A percentile compares a stretch with the other conserved stretches of the same genome.
These are phyloP conservation scores for Gymnobelideus leadbeateri DNA, from an alignment of 2,113 vertebrate genomes.

Conservation along the genomic window DNA sequence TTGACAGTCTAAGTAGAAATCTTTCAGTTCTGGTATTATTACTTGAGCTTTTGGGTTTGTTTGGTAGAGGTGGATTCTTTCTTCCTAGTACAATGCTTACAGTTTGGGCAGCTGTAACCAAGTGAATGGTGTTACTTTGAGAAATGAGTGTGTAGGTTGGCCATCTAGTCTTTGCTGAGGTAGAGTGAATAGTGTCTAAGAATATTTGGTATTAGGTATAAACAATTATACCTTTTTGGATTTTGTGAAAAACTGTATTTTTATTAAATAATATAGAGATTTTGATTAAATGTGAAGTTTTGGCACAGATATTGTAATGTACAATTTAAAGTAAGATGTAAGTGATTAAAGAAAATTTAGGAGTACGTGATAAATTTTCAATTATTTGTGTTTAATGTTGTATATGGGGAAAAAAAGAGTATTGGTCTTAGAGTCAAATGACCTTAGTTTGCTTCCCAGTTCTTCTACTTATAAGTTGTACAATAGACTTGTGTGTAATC, in stretches of 20 bases:
- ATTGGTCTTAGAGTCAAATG: neutral
- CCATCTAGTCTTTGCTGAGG: neutral
- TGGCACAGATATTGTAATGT: neutral
- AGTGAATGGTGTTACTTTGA: neutral
- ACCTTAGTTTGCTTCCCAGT: neutral
- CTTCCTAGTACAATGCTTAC: neutral
- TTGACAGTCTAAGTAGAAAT: conserved; percentile 14
- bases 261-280: conserved; percentile 50
- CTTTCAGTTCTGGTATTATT: neutral
- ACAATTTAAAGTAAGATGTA: neutral
- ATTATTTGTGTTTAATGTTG: neutral
- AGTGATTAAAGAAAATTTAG: neutral
- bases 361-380: conserved; percentile 33
- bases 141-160: neutral
- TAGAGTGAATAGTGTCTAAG: neutral
- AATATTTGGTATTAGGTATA: conserved; percentile 34
- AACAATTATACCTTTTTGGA: conserved; percentile 27
- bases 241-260: conserved; percentile 42
- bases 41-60: neutral
- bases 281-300: neutral
- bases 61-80: neutral
- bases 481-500: neutral
- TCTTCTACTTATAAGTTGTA: neutral
- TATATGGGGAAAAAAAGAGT: neutral
- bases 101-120: neutral